Evolutionary conservation across 37 sponge, comb jelly and placozoan species (phyloP).

Genomic region (Crambe crambe): DNA sequence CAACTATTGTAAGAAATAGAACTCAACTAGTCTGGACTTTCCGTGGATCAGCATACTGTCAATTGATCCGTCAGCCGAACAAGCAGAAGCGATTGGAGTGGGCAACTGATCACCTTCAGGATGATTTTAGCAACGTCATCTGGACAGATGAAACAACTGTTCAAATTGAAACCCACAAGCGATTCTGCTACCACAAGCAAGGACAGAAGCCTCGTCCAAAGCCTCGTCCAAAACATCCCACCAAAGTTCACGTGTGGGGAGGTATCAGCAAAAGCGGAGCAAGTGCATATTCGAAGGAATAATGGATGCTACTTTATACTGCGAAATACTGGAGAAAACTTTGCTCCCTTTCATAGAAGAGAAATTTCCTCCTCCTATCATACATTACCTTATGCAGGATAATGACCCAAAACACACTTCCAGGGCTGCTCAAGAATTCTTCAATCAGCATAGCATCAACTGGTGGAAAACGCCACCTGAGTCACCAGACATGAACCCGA

Average conservation of each 20-base stretch:
- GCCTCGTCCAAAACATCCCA: too few species aligned
- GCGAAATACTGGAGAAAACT: conserved; percentile 12
- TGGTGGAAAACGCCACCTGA: conserved; percentile 17
- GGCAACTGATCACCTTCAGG: conserved; percentile 18
- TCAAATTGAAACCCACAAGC: conserved; percentile 36
- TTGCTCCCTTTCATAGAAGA: conserved; percentile 23
- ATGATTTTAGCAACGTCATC: conserved; percentile 31
- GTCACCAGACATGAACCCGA: too few species aligned
- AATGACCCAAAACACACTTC: too few species aligned
- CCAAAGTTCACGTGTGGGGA: conserved; percentile 50
- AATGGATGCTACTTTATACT: conserved; percentile 31
- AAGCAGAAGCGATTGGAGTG: conserved; percentile 28
- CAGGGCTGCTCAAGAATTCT: not conserved
- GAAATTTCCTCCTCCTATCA: not conserved
- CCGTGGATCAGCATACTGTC: conserved; percentile 44
- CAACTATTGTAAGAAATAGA: conserved; percentile 25
- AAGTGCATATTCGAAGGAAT: conserved; percentile 51
- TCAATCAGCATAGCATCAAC: not conserved
- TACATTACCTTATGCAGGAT: not conserved
- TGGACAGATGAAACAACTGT: conserved; percentile 32
- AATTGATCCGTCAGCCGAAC: conserved; percentile 36
- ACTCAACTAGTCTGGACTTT: conserved; percentile 37
- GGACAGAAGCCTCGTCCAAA: conserved; percentile 34
- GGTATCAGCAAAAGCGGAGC: conserved; percentile 33
- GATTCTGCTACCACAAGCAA: conserved; percentile 43